Base-by-base conservation (phyloP, 2,113 vertebrate species). In the Aythya baeri region DNA sequence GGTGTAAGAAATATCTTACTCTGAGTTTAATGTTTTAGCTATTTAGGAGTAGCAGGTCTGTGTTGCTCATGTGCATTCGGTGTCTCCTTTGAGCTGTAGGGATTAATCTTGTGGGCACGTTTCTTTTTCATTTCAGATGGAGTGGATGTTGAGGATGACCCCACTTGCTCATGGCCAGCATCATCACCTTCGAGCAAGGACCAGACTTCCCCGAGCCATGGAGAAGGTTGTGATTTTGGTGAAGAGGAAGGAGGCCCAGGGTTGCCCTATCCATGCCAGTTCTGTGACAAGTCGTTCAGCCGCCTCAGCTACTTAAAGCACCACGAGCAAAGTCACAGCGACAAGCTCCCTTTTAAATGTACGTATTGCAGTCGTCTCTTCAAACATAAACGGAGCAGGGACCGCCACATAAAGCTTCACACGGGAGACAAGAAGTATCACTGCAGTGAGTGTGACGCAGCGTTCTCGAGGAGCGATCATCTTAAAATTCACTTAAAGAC, bases 401-500 rank as follows among this genome's bases (percentile, higher is more conserved):
- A 99, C 91, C 98, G 99, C 83, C 99, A 99, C 97, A 99, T 99
- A 93, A 99, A 99, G 94, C 99, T 99, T 25, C 99, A 99, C 82
- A 99, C 99, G 0, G 99, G 99, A 71, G 99, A 99, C 96, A 99
- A 99, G 97, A 99, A 99, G 97, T 99, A 99, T 96, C 99, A 99
- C 98, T 99, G 99, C 94, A 99, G 99, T 6, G 99, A 99, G 80
- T 99, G 99, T 66, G 99, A 99, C 31, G 99, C 99, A 1, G 99
- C 99, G 0, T 99, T 99, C 97, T 99, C 99, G 50, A 98, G 99
- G 94, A 99, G 99, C 3, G 99, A 99, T 96, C 99, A 99, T 95
- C 98, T 99, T 67, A 99, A 99, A 98, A 99, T 99, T 96, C 99
- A 99, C 97, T 98, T 99, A 98, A 99, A 99, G 98, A 99, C 99